Base-by-base conservation (phyloP, 2,888 invertebrate species). In the Augochlorella aurata region DNA sequence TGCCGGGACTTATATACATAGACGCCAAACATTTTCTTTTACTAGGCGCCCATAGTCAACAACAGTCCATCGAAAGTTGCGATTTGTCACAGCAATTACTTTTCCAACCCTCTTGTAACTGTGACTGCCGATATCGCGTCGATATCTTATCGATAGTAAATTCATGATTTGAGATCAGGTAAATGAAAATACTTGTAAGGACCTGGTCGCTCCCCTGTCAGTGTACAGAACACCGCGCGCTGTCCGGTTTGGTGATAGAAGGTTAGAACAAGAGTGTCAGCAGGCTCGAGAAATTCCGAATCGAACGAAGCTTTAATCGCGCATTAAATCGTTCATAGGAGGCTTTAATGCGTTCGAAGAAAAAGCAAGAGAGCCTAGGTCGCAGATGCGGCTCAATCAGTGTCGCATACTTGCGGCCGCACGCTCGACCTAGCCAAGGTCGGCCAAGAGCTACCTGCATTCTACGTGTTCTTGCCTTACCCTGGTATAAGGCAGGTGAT, bases 381-480 rank as follows among this genome's bases (percentile, higher is more conserved):
- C 81, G 81, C 87, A 89, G 87, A 90, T 90, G 92, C 89, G 85
- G 91, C 90, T 92, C 91, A 91, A 92, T 93, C 90, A 91, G 88
- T 89, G 89, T 86, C 88, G 87, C 87, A 88, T 91, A 89, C 90
- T 89, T 89, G 88, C 89, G 87, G 89, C 88, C 86, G 89, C 88
- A 90, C 89, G 90, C 89, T 91, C 92, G 93, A 92, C 93, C 93
- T 93, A 92, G 91, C 91, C 93, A 93, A 93, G 93, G 93, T 92
- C 93, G 91, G 79, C 79, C 84, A 84, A 86, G 84, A 84, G 89
- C 89, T 88, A 88, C 89, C 88, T 89, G 90, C 93, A 93, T 93
- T 93, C 93, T 92, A 92, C 93, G 85, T 91, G 92, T 93, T 93
- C 92, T 93, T 93, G 90, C 87, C 86, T 91, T 91, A 91, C 91